Evolutionary conservation across 2,797 vertebrate species (phyloP), one percentile per base, ranked within the genome.

Genomic region (Sparidentex hasta): DNA sequence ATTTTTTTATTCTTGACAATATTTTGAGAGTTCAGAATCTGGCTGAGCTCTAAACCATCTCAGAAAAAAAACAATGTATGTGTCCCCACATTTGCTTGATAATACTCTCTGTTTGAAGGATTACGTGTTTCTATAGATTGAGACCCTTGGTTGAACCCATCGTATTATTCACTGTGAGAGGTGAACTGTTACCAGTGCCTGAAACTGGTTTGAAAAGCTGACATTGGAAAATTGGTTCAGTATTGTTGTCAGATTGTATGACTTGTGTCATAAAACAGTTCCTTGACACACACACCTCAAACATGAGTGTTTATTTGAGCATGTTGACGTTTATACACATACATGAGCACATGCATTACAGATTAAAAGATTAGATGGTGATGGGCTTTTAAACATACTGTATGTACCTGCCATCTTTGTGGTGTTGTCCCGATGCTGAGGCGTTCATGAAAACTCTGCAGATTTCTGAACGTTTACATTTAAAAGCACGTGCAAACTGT

Each of bases 61-160:
- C 12, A 0, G 67, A 38, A 46, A 4, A 67, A 67, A 67, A 67
- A 63, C 5, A 16, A 29, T 0, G 29, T 23, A 59, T 11, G 38
- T 38, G 7, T 70, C 7, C 65, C 27, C 23, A n/a, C 1, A 52
- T 47, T 52, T 21, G 58, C 11, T 41, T 17, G 52, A 12, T 33
- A 3, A 48, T 38, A 9, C 38, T 38, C 8, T 38, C 11, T 69
- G 7, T 55, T 46, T 55, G 4, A 69, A 69, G 55, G 46, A 58
- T 71, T 43, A 43, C 50, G 3, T 74, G 29, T 52, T 63, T 75
- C 47, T 54, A 63, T 41, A 18, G 21, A 33, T 47, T 65, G 25
- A 78, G 11, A 50, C 43, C 25, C 5, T 11, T 20, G 12, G 47
- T 64, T 62, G 18, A 61, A 50, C 17, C n/a, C 2, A 8, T 23